Conservation (phyloP, 2,888 invertebrate genomes). For the Torymus texanus region DNA sequence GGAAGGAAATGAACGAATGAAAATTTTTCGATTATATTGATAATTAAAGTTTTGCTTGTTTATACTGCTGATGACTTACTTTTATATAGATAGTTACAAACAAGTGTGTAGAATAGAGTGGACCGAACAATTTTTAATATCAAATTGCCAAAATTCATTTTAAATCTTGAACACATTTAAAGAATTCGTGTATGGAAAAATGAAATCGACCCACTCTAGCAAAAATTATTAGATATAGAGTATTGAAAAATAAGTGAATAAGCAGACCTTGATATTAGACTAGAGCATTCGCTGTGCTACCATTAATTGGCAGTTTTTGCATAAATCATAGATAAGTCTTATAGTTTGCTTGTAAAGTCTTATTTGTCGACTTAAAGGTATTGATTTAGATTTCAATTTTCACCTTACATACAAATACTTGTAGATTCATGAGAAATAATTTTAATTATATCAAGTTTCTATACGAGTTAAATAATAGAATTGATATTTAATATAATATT, state of each 20-base stretch:
- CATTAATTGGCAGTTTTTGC: conserved; percentile 32
- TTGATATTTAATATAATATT: conserved; percentile 10
- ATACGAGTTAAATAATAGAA: background rate
- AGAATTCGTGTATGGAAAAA: no score
- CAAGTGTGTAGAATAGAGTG: conserved; percentile 19
- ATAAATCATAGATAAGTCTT: conserved; percentile 24
- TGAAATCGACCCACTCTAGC: conserved; percentile 17
- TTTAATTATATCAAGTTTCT: background rate
- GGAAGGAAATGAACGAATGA: conserved; percentile 30
- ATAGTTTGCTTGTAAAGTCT: conserved; percentile 33
- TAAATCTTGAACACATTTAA: no score
- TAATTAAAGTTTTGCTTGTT: conserved; percentile 48
- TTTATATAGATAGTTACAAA: conserved; percentile 14
- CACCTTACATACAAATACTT: background rate
- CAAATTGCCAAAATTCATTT: no score
- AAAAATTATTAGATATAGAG: conserved; percentile 20
- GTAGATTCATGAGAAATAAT: conserved; percentile 6
- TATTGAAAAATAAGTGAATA: conserved; percentile 9
- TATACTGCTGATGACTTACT: conserved; percentile 38
- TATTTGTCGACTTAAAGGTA: conserved; percentile 6
- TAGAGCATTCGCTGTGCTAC: conserved; percentile 33
- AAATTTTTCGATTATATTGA: conserved; percentile 1
- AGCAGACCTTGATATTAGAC: conserved; percentile 30
- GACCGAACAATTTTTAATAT: conserved; percentile 9
- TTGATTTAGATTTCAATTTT: conserved; percentile 7